Evolutionary conservation across 2,888 invertebrate genomes (phyloP), one percentile per base, ranked within the genome.

Genomic region (Cinara cedri): DNA sequence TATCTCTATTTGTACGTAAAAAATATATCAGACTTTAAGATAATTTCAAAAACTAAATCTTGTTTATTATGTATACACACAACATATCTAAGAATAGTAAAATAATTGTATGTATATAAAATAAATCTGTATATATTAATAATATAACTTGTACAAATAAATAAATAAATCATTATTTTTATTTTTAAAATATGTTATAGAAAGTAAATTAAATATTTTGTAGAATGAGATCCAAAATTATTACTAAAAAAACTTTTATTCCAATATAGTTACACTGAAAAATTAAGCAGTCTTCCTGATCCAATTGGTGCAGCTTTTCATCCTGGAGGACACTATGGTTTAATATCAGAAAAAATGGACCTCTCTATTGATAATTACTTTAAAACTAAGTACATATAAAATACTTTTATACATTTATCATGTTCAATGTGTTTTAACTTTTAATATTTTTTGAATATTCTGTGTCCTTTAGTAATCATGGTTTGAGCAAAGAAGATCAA

Each of bases 291-390:
- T 55, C 91, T 92, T 84, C 93, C 94, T 0, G 94, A 95, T 85
- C 95, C 97, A 0, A 85, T 93, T 0, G 88, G 89, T 19, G 89
- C 92, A 4, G 87, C 88, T 65, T 91, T 89, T 84, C 90, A 91
- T 21, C 92, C 95, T 0, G 92, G 93, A 85, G 87, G 89, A 74
- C 89, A 92, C 84, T 93, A 94, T 83, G 96, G 97, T 10, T 91
- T 93, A 0, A 88, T 98, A 8, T 93, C 93, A 9, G 98, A 99
- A 86, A 90, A 90, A 62, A 85, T 97, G 72, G 91, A 94, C 81
- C 86, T 87, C 14, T 84, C 95, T 11, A 88, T 95, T 62, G 87
- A 90, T 2, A 87, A 87, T 42, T 93, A 91, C 85, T 84, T 89
- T 44, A 86, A 87, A 75, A 86, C 87, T 49, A 85, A 88, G 74